Percentiles rank a stretch among this genome's conserved stretches.
Evolutionary conservation across 64 coral and sea anemone species (phyloP).

Genomic region (Astreopora myriophthalma): DNA sequence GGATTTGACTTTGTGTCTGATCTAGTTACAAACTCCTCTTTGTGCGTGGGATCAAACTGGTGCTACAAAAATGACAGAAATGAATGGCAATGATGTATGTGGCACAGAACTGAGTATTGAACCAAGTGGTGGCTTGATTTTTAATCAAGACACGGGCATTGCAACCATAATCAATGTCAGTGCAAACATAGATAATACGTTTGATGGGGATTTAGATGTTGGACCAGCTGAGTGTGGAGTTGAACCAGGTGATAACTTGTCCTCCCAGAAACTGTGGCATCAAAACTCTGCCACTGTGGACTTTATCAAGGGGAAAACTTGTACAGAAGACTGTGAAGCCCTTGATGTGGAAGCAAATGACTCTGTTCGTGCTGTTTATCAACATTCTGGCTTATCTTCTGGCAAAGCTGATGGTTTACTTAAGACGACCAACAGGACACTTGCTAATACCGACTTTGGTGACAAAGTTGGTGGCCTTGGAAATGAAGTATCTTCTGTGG

Average conservation of each 20-base stretch:
- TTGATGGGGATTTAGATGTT: conserved; percentile 1
- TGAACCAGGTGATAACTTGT: neutral
- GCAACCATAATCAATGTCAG: neutral
- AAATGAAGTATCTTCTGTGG: neutral
- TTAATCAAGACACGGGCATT: neutral
- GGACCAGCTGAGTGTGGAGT: neutral
- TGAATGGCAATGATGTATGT: neutral
- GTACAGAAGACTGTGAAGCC: neutral
- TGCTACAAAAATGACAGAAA: neutral
- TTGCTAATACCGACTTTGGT: neutral
- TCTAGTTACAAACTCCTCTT: neutral
- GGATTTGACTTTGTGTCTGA: neutral
- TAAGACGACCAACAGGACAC: neutral
- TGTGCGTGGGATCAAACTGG: neutral
- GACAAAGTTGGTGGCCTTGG: neutral
- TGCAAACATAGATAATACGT: neutral
- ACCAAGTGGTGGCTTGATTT: neutral
- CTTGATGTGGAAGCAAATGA: neutral
- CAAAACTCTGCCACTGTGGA: neutral
- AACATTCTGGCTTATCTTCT: neutral
- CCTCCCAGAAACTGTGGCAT: neutral
- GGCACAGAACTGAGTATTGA: neutral
- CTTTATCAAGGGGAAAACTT: neutral
- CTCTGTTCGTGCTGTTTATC: neutral
- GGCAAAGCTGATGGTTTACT: neutral